Evolutionary conservation across 2,888 invertebrate species (phyloP).

Genomic region (Dasysyrphus albostriatus): DNA sequence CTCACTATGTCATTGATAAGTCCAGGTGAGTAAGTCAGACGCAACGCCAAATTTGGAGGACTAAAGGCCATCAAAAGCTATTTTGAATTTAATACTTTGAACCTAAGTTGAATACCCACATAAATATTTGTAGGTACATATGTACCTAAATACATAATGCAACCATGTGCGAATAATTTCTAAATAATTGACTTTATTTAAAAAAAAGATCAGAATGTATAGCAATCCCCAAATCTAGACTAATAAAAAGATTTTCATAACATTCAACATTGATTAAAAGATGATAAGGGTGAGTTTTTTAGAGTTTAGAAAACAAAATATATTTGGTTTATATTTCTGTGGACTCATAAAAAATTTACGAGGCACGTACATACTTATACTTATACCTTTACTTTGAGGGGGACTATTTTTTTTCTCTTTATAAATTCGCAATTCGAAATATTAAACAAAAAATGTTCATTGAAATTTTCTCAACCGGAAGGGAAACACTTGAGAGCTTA

Average conservation of each 20-base stretch:
- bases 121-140: no score
- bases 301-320: background rate
- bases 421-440: background rate
- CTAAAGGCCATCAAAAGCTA: no score
- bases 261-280: background rate
- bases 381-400: background rate
- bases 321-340: background rate
- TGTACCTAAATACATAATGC: no score
- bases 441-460: conserved; percentile 25
- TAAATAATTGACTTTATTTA: background rate
- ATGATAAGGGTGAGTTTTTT: conserved; percentile 7
- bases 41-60: no score
- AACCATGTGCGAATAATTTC: background rate
- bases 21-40: no score
- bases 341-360: background rate
- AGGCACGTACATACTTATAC: background rate
- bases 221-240: background rate
- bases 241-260: background rate
- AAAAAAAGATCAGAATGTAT: background rate
- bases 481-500: conserved; percentile 44
- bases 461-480: conserved; percentile 51
- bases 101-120: no score
- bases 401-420: conserved; percentile 6
- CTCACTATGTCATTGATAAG: no score
- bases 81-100: no score